phyloP scores from a whole-genome alignment of 1,140 invertebrate species.

The Gonatopus flavifemur region DNA sequence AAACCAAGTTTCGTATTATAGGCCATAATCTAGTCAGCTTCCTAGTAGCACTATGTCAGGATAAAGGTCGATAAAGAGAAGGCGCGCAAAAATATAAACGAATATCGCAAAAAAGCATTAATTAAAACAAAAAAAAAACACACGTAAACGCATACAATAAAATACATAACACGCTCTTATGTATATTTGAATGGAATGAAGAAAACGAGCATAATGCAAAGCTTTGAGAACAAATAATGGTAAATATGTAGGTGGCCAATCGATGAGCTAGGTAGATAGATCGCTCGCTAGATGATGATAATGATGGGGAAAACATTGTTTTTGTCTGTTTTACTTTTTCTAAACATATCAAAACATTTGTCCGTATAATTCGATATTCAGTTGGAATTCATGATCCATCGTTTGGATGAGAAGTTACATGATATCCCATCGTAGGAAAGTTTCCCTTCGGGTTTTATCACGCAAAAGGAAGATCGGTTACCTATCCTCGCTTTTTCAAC shows the following conservation, averaged over 20 bases:
- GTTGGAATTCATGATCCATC: no score
- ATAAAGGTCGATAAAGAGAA: conserved; percentile 16
- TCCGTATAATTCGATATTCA: no score
- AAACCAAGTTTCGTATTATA: conserved; percentile 42
- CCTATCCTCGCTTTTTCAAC: no score
- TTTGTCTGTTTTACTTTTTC: neutral
- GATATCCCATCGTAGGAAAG: no score
- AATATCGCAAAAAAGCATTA: conserved; percentile 20
- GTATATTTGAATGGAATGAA: conserved; percentile 4
- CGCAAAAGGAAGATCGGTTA: no score
- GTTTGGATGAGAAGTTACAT: no score
- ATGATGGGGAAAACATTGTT: no score
- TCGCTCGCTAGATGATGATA: conserved; percentile 20
- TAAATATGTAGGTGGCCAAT: conserved; percentile 24
- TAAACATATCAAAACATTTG: no score
- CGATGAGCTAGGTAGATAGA: conserved; percentile 20
- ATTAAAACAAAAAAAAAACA: conserved; percentile 6
- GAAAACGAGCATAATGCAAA: no score
- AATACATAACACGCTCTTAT: neutral
- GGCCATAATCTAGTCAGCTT: conserved; percentile 58
- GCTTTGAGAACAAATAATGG: conserved; percentile 35
- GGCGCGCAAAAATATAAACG: conserved; percentile 1
- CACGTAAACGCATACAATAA: neutral
- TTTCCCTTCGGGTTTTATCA: no score
- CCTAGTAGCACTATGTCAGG: conserved; percentile 55